phyloP scores from a whole-genome alignment of 2,888 invertebrate genomes.

The Parapristionchus giblindavisi region DNA sequence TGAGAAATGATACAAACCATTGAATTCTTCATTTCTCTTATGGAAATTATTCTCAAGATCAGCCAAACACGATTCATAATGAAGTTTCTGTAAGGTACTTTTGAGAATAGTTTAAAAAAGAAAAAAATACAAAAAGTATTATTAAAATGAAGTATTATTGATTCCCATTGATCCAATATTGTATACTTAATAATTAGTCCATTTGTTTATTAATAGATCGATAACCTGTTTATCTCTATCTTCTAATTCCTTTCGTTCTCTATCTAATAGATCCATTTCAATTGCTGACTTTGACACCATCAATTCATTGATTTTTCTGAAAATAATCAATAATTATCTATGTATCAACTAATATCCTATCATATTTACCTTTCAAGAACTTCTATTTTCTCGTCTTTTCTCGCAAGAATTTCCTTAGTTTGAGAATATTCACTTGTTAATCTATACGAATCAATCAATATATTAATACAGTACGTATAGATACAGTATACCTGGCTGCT shows the following conservation, averaged over 20 bases:
- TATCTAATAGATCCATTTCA: conserved; percentile 24
- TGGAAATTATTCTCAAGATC: conserved; percentile 20
- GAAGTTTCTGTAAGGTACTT: not conserved
- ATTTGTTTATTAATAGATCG: not conserved
- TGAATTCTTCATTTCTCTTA: conserved; percentile 22
- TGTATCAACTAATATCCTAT: not conserved
- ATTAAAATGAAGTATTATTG: not conserved
- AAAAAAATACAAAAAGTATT: not conserved
- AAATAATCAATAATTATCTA: not conserved
- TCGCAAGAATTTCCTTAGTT: conserved; percentile 16
- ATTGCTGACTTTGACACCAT: conserved; percentile 28
- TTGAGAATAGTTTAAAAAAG: not conserved
- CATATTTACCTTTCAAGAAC: conserved; percentile 26
- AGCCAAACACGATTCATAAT: conserved; percentile 19
- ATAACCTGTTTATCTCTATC: conserved; percentile 21
- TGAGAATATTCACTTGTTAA: conserved; percentile 11
- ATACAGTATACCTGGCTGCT: conserved; percentile 6
- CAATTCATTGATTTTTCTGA: conserved; percentile 30
- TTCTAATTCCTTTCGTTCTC: conserved; percentile 7
- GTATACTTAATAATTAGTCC: not conserved
- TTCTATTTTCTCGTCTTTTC: conserved; percentile 21
- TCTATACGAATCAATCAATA: not conserved
- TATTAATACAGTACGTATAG: not conserved
- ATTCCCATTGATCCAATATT: not conserved
- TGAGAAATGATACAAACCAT: not conserved